Base-by-base conservation (phyloP, 2,113 vertebrate genomes). In the Nyctibius bracteatus region DNA sequence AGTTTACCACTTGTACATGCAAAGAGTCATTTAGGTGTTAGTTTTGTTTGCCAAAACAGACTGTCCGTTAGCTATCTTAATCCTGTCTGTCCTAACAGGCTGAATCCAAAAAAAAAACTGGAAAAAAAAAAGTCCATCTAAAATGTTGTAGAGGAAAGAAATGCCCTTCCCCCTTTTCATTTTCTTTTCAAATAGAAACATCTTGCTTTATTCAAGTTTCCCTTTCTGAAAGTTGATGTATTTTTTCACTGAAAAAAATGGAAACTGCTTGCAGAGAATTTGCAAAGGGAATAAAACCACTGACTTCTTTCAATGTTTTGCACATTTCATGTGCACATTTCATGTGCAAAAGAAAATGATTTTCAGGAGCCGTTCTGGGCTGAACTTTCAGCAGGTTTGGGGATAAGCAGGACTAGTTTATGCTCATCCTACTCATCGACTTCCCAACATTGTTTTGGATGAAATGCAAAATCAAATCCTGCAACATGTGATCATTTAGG, bases 401-500 rank as follows among this genome's bases (percentile, higher is more conserved):
- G 22, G n/a, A 16, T 77, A 74, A 86, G 21, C 14, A 47, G 46
- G 30, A 77, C 33, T 68, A n/a, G 51, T 72, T 88, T 85, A 62
- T 78, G 39, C 75, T 94, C 81, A 57, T 70, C 49, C 33, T 75
- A 65, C 72, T 78, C 78, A 33, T 66, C 8, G 7, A 81, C 74
- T 92, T 92, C 78, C 81, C 68, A 82, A 27, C 37, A 28, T 55
- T 62, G 55, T 77, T 86, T 96, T 97, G 94, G 88, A 97, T 85
- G 61, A 80, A 90, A 94, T 91, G 88, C 90, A 96, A 96, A 96
- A 97, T 87, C 79, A 94, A 71, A 92, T 95, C 82, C 93, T 97
- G 90, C 89, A 97, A 96, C 93, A 96, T 93, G 88, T 96, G 96
- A 97, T 97, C 89, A 96, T 97, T 97, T 95, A 97, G 96, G 93